These are phyloP conservation scores for Xiphorhynchus erythropygius DNA, from an alignment of 2,797 vertebrate genomes.

Conservation along the genomic window DNA sequence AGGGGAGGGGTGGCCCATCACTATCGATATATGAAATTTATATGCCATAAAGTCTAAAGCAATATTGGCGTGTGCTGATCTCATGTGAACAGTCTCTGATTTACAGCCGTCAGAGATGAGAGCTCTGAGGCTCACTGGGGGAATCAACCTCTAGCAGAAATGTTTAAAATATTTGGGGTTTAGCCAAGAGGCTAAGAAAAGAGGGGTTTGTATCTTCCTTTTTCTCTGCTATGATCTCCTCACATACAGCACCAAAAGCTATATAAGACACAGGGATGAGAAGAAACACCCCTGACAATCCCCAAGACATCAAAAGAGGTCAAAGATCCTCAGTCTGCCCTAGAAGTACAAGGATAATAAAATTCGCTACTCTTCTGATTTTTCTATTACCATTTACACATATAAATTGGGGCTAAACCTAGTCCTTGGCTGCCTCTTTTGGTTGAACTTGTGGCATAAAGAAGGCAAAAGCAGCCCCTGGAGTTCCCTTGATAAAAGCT, in stretches of 20 bases:
- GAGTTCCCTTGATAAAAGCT: not conserved
- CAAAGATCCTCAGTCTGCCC: not conserved
- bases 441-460: not conserved
- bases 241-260: not conserved
- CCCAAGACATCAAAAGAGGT: not conserved
- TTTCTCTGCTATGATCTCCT: not conserved
- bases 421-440: not conserved
- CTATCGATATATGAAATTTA: not conserved
- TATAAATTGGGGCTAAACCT: not conserved
- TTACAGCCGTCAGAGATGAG: not conserved
- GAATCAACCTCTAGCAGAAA: not conserved
- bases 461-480: not conserved
- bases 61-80: not conserved
- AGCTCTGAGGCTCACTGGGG: not conserved
- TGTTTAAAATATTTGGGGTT: not conserved
- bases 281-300: not conserved
- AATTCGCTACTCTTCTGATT: not conserved
- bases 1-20: not conserved
- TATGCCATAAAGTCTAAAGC: not conserved
- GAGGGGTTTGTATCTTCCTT: not conserved
- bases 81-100: not conserved
- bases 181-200: not conserved
- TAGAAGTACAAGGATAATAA: not conserved
- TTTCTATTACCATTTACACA: not conserved
- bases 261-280: not conserved